Conservation (phyloP, 1,140 invertebrate species). For the Lysiphlebus fabarum region DNA sequence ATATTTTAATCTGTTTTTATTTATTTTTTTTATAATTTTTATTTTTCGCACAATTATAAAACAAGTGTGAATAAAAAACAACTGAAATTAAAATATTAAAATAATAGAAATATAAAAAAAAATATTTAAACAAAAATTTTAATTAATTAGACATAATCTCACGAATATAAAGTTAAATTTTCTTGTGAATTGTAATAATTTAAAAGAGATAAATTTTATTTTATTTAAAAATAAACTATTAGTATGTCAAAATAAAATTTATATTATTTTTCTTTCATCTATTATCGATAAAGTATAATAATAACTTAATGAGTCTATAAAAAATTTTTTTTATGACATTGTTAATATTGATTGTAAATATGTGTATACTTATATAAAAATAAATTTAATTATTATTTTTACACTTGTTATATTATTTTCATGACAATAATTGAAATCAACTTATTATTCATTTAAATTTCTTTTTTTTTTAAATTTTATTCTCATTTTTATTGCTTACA, state of each 20-base stretch:
- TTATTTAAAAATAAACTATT: not conserved
- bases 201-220: no score
- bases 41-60: not conserved
- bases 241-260: constrained; percentile 5
- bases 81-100: no score
- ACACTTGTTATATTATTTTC: constrained; percentile 11
- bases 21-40: no score
- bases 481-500: not conserved
- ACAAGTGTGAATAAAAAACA: constrained; percentile 11
- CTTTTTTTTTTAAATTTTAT: constrained; percentile 15
- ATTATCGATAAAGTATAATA: no score
- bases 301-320: no score
- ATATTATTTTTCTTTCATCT: not conserved
- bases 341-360: no score
- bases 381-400: not conserved
- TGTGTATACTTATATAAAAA: no score
- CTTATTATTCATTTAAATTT: constrained; percentile 17
- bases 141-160: constrained; percentile 38
- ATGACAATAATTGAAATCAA: constrained; percentile 14
- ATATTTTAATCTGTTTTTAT: no score
- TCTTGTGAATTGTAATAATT: constrained; percentile 31
- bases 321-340: no score
- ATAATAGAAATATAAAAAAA: no score
- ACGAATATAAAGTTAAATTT: constrained; percentile 32
- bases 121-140: no score